Conservation (phyloP, 2,888 invertebrate species). For the Podotricha telesiphe region DNA sequence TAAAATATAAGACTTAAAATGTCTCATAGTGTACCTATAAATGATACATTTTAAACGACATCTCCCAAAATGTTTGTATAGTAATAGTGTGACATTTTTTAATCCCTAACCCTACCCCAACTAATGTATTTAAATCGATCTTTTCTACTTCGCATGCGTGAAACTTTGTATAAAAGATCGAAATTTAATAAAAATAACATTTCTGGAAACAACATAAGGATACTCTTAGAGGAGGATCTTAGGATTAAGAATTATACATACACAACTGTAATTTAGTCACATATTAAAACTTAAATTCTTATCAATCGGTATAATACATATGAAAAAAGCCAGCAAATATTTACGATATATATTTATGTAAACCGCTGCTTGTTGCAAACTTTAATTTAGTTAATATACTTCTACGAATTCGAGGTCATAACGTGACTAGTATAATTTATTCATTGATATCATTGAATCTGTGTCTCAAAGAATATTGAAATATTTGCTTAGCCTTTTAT, state of each 20-base stretch:
- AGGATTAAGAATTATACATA: too few species aligned
- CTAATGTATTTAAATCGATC: not conserved
- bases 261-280: too few species aligned
- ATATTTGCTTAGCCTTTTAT: not conserved
- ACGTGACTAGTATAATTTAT: constrained; percentile 20
- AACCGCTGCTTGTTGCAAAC: not conserved
- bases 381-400: not conserved
- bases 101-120: too few species aligned
- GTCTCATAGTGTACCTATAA: too few species aligned
- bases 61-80: too few species aligned
- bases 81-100: too few species aligned
- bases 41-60: too few species aligned
- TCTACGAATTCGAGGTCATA: constrained; percentile 16
- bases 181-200: not conserved
- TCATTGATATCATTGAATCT: constrained; percentile 10
- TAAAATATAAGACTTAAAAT: too few species aligned
- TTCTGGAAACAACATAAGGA: too few species aligned
- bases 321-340: not conserved
- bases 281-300: not conserved
- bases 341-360: not conserved
- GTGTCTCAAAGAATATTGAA: not conserved
- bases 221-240: too few species aligned
- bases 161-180: not conserved
- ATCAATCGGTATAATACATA: not conserved
- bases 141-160: constrained; percentile 3